Base-by-base conservation (phyloP, 2,888 invertebrate genomes). In the Torymus aiolomorphi region DNA sequence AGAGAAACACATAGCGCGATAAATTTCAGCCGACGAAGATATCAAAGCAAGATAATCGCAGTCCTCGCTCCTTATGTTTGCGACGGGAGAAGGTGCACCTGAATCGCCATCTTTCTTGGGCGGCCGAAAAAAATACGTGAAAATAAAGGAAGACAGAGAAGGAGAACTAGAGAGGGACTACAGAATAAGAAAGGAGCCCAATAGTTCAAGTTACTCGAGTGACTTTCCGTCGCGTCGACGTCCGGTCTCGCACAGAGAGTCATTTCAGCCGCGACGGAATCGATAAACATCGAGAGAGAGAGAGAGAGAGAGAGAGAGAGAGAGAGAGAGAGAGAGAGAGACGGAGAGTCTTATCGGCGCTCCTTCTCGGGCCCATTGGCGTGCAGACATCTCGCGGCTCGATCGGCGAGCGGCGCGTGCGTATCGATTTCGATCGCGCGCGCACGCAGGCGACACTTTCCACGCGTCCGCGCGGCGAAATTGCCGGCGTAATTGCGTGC, bases 1-100 rank as follows among this genome's bases (percentile, higher is more conserved):
- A 72, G 51, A 73, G 70, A 78, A 76, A 63, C 69, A 73, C 76
- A 73, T 83, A 81, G 76, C 71, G 78, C 79, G 79, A 80, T 80
- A 80, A 80, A 77, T 76, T 80, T 80, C 67, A 72, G 72, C 42
- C 65, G 63, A 52, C 31, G 57, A 42, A 67, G 76, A 73, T 70
- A 80, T 80, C 76, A 63, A 42, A 18, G 16, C n/a, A 31, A 63
- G 80, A 80, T 80, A 74, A 80, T 80, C 80, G 67, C 42, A 20
- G 56, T 62, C 20, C 56, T n/a, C 62, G 49, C 56, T 57, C 31
- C 57, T 16, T 63, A 14, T 8, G 63, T 63, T 20, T 52, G 66
- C 31, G 24, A 11, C 13, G n/a, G n/a, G 20, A 31, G 71, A 61
- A 57, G 63, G 57, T 42, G 80, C 76, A 73, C 76, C 73, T 75